Conservation (phyloP, 1,140 invertebrate species). For the Thaumetopoea pityocampa region DNA sequence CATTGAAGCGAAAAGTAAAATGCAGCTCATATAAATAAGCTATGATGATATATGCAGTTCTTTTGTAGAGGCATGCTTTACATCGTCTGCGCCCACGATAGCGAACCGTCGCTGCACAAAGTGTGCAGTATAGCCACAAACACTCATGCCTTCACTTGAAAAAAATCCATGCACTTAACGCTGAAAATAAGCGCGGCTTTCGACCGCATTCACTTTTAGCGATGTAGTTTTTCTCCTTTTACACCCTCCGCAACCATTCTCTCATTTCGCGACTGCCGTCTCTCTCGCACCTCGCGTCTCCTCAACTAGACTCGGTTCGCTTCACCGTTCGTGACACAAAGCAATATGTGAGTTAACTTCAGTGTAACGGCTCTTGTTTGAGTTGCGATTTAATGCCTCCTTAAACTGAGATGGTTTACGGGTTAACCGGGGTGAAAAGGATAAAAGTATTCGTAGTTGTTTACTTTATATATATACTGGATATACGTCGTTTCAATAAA, state of each 20-base stretch:
- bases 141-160: slow-evolving; percentile 64
- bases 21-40: slow-evolving; percentile 5
- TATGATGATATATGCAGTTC: slow-evolving; percentile 1
- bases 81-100: slow-evolving; percentile 18
- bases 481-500: slow-evolving; percentile 54
- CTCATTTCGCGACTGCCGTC: slow-evolving; percentile 48
- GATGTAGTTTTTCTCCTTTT: slow-evolving; percentile 74
- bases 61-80: slow-evolving; percentile 4
- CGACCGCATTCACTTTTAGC: slow-evolving; percentile 75
- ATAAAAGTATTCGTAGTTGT: slow-evolving; percentile 63
- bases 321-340: slow-evolving; percentile 73
- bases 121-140: slow-evolving; percentile 13
- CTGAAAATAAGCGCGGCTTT: slow-evolving; percentile 72
- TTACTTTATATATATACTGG: slow-evolving; percentile 68
- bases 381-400: slow-evolving; percentile 75
- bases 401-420: slow-evolving; percentile 75
- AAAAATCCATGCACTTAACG: slow-evolving; percentile 74
- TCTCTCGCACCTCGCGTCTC: slow-evolving; percentile 45
- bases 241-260: slow-evolving; percentile 67
- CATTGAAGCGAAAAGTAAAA: too few relatives aligned
- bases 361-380: slow-evolving; percentile 73
- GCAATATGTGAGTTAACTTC: slow-evolving; percentile 75
- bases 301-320: slow-evolving; percentile 50
- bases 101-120: slow-evolving; percentile 19
- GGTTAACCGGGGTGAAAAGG: slow-evolving; percentile 67